phyloP scores from a whole-genome alignment of 2,888 invertebrate species.

The Biston stratarius region DNA sequence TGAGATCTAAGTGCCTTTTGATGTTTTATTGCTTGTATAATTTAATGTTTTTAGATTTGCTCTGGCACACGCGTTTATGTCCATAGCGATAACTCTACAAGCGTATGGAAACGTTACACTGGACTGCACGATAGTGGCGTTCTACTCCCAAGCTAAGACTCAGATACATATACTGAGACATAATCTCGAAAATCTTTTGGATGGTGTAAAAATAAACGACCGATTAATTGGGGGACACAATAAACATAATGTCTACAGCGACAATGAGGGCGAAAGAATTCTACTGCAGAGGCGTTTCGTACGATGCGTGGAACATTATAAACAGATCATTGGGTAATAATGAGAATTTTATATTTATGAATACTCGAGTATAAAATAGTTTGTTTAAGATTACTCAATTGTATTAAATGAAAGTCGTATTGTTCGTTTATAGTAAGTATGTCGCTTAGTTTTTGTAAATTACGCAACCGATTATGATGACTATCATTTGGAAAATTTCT shows the following conservation, averaged over 20 bases:
- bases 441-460: no score
- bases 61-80: slow-evolving; percentile 62
- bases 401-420: no score
- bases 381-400: not conserved
- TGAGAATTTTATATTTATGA: not conserved
- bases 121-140: slow-evolving; percentile 74
- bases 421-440: no score
- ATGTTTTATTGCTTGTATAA: slow-evolving; percentile 22
- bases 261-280: slow-evolving; percentile 44
- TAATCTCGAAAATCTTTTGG: slow-evolving; percentile 64
- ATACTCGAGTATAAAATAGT: slow-evolving; percentile 1
- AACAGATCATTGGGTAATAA: slow-evolving; percentile 54
- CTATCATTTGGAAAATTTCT: no score
- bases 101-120: slow-evolving; percentile 71
- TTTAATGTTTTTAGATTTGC: slow-evolving; percentile 63
- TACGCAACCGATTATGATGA: no score
- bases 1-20: slow-evolving; percentile 23
- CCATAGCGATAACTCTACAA: slow-evolving; percentile 63
- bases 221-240: slow-evolving; percentile 33
- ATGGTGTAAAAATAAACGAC: slow-evolving; percentile 43
- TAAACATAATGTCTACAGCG: slow-evolving; percentile 45
- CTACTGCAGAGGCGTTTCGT: slow-evolving; percentile 60
- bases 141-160: slow-evolving; percentile 68
- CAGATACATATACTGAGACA: slow-evolving; percentile 70
- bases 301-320: slow-evolving; percentile 65